Percentiles rank a stretch among this genome's conserved stretches.
phyloP scores from a whole-genome alignment of 2,113 vertebrate species.

The Lutjanus erythropterus region DNA sequence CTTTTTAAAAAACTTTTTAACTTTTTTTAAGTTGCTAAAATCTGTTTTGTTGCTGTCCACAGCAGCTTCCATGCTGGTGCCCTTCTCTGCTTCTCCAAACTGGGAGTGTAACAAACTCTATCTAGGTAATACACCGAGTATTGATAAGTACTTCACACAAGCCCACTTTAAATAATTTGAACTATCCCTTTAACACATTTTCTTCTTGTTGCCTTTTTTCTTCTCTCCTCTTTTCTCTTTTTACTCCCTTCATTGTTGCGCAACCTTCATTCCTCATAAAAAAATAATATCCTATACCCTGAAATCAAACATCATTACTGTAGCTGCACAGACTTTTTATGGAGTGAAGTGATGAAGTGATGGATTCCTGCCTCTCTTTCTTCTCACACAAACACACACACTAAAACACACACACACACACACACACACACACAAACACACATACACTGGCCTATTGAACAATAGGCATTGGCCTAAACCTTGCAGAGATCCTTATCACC shows the following conservation, averaged over 20 bases:
- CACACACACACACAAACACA: slow-evolving; percentile 10
- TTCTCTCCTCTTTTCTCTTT: not conserved
- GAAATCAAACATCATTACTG: slow-evolving; percentile 13
- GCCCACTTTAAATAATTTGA: no score
- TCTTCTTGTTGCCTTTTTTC: not conserved
- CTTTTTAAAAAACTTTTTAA: no score
- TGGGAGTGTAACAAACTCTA: no score
- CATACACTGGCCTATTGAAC: slow-evolving; percentile 42
- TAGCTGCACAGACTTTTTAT: slow-evolving; percentile 17
- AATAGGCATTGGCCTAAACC: slow-evolving; percentile 63
- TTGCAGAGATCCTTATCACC: slow-evolving; percentile 81
- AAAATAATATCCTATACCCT: not conserved
- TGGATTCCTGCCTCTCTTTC: not conserved
- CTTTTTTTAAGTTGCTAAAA: no score
- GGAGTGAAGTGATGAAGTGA: slow-evolving; percentile 39
- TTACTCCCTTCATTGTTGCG: not conserved
- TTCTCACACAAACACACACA: not conserved
- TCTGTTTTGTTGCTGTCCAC: no score
- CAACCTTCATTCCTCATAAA: slow-evolving; percentile 3
- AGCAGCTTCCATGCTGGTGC: no score
- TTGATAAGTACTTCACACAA: no score
- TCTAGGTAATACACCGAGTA: no score
- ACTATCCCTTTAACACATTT: no score
- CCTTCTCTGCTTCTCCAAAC: no score
- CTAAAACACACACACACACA: not conserved